These are phyloP conservation scores for Panagrolaimus sp. DNA, from an alignment of 1,140 invertebrate species.

Conservation along the genomic window DNA sequence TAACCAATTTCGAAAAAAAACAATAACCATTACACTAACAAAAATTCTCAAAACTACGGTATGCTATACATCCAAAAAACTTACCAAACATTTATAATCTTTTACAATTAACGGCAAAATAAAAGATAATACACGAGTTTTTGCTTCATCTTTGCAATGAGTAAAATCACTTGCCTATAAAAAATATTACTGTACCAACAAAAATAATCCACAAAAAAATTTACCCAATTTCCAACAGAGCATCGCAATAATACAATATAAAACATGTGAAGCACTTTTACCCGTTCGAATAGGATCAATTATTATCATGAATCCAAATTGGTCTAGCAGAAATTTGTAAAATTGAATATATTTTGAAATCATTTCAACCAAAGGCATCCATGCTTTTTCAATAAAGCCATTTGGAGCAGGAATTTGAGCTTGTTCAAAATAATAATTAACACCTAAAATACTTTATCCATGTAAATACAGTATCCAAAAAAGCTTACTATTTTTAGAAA, in stretches of 20 bases:
- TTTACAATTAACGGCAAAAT: slow-evolving; percentile 26
- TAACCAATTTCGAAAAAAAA: too few species aligned
- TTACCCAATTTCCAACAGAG: slow-evolving; percentile 19
- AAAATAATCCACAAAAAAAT: too few species aligned
- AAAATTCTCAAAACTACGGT: too few species aligned
- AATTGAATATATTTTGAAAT: slow-evolving; percentile 19
- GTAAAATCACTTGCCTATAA: slow-evolving; percentile 16
- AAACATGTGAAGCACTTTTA: slow-evolving; percentile 26
- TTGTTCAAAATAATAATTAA: neutral
- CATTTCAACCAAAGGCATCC: slow-evolving; percentile 23
- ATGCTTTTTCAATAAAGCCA: slow-evolving; percentile 4
- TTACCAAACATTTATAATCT: slow-evolving; percentile 34
- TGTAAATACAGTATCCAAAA: neutral
- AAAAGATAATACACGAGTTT: slow-evolving; percentile 19
- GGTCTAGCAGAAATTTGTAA: slow-evolving; percentile 24
- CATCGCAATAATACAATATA: slow-evolving; percentile 32
- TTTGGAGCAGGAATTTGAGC: neutral
- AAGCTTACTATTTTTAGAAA: slow-evolving; percentile 2
- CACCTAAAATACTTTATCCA: neutral
- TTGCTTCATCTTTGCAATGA: slow-evolving; percentile 23
- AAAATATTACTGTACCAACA: too few species aligned
- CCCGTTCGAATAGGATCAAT: slow-evolving; percentile 17
- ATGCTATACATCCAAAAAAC: too few species aligned
- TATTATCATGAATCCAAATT: slow-evolving; percentile 19
- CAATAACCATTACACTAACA: too few species aligned